Evolutionary conservation across 2,888 invertebrate genomes (phyloP).

Genomic region (Thereva unica): DNA sequence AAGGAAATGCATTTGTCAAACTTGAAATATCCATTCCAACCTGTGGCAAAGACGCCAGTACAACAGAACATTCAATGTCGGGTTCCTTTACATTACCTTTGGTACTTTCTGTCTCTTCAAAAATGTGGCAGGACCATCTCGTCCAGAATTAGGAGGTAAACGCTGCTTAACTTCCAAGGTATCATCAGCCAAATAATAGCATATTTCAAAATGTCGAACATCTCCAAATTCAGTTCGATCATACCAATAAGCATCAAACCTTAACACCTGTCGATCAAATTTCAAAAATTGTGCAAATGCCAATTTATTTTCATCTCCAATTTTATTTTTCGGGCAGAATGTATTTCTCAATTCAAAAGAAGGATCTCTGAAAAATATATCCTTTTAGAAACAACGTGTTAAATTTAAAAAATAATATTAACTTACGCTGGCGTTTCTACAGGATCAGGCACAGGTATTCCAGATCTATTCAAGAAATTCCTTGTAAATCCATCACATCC

Average conservation of each 20-base stretch:
- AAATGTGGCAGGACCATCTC: slow-evolving; percentile 73
- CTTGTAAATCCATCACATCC: slow-evolving; percentile 87
- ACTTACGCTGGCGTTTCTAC: slow-evolving; percentile 51
- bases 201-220: slow-evolving; percentile 76
- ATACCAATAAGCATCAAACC: slow-evolving; percentile 90
- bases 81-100: slow-evolving; percentile 62
- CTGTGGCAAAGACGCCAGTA: too few relatives aligned
- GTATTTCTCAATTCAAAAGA: slow-evolving; percentile 57
- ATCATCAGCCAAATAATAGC: slow-evolving; percentile 85
- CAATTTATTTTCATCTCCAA: slow-evolving; percentile 61
- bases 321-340: slow-evolving; percentile 45
- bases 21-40: too few relatives aligned
- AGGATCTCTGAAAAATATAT: slow-evolving; percentile 56
- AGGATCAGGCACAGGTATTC: slow-evolving; percentile 79
- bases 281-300: slow-evolving; percentile 79
- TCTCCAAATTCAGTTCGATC: slow-evolving; percentile 79
- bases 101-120: slow-evolving; percentile 76
- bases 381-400: background rate
- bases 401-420: background rate
- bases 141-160: slow-evolving; percentile 68
- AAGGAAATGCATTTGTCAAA: too few relatives aligned
- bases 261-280: slow-evolving; percentile 73
- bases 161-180: slow-evolving; percentile 86
- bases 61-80: background rate
- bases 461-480: slow-evolving; percentile 80